Evolutionary conservation across 53 echinoderm and acorn worm genomes (phyloP).

Genomic region (Zoroaster sp.): DNA sequence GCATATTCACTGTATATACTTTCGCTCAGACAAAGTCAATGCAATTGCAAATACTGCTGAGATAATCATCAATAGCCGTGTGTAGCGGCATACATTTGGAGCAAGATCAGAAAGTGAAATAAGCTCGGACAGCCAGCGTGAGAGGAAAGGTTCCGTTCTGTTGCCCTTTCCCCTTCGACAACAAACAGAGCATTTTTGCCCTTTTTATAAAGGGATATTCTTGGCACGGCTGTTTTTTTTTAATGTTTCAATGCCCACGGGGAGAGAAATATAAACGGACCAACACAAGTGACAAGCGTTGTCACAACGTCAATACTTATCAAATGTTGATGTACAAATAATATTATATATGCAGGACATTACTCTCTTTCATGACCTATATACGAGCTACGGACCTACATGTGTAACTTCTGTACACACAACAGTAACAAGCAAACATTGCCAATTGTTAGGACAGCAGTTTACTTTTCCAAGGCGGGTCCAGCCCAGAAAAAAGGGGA

Average conservation of each 20-base stretch:
- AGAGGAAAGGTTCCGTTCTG: not conserved
- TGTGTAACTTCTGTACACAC: too few species aligned
- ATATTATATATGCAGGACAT: not conserved
- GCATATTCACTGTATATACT: slow-evolving; percentile 27
- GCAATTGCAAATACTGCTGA: slow-evolving; percentile 22
- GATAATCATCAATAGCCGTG: not conserved
- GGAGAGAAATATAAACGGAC: not conserved
- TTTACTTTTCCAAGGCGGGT: too few species aligned
- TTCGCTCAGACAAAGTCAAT: slow-evolving; percentile 37
- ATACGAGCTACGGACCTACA: not conserved
- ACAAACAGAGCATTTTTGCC: not conserved
- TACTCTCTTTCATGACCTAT: not conserved
- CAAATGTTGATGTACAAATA: not conserved
- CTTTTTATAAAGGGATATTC: too few species aligned
- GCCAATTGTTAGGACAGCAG: too few species aligned
- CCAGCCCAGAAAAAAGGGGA: too few species aligned
- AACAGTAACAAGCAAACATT: too few species aligned
- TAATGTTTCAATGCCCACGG: not conserved
- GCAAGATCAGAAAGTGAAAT: not conserved
- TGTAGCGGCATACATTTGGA: not conserved
- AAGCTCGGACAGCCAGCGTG: not conserved
- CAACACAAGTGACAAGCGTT: not conserved
- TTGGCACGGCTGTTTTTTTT: not conserved
- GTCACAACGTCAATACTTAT: not conserved
- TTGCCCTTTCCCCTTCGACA: too few species aligned